Conservation (phyloP, 1,140 invertebrate genomes). For the Meloidogyne hapla region DNA sequence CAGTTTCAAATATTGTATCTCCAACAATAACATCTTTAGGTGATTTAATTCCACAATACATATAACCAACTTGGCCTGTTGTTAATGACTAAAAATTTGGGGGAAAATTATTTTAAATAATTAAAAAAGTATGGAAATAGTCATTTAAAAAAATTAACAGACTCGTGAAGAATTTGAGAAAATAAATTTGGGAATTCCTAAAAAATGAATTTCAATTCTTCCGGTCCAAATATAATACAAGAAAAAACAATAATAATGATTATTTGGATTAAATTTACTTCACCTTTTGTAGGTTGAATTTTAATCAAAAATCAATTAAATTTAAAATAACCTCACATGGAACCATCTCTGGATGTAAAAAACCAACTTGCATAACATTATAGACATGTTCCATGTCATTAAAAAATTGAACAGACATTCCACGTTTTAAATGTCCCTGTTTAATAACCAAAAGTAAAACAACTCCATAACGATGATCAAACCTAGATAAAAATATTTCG, state of each 20-base stretch:
- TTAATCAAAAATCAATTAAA: too few relatives aligned
- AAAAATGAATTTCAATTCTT: too few relatives aligned
- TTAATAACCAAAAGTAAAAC: slow-evolving; percentile 73
- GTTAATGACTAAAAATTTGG: slow-evolving; percentile 53
- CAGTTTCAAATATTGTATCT: slow-evolving; percentile 75
- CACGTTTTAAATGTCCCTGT: slow-evolving; percentile 65
- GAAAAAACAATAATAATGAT: too few relatives aligned
- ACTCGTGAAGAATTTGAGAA: too few relatives aligned
- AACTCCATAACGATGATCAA: slow-evolving; percentile 79
- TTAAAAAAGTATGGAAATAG: slow-evolving; percentile 14
- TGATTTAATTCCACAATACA: slow-evolving; percentile 79
- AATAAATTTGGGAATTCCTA: too few relatives aligned
- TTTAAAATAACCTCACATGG: slow-evolving; percentile 66
- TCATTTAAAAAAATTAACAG: too few relatives aligned
- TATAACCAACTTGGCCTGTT: slow-evolving; percentile 78
- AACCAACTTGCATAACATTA: slow-evolving; percentile 76
- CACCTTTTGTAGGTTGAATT: too few relatives aligned
- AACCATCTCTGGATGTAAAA: slow-evolving; percentile 78
- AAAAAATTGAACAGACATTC: slow-evolving; percentile 69
- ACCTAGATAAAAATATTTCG: too few relatives aligned
- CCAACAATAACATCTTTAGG: slow-evolving; percentile 79
- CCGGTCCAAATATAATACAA: too few relatives aligned
- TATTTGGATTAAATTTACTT: too few relatives aligned
- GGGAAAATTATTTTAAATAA: slow-evolving; percentile 1
- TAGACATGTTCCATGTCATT: slow-evolving; percentile 74